These are phyloP conservation scores for Nematostella vectensis DNA, from an alignment of 92 coral and sea anemone genomes.

Conservation along the genomic window DNA sequence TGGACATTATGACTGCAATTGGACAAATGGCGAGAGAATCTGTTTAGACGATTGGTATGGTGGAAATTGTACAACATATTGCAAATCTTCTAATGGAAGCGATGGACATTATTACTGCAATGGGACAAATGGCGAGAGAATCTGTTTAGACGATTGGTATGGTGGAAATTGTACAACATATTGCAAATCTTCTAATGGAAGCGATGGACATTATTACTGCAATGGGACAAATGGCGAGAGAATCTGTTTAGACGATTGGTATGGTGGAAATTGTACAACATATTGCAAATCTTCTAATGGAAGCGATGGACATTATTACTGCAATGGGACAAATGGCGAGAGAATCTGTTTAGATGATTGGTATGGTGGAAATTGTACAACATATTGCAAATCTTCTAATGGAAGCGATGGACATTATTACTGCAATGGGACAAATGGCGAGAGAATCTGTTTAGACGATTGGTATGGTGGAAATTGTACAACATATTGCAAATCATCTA, in stretches of 20 bases:
- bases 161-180: constrained; percentile 30
- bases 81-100: constrained; percentile 38
- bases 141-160: constrained; percentile 47
- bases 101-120: constrained; percentile 20
- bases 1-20: not conserved
- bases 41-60: constrained; percentile 59
- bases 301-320: not conserved
- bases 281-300: constrained; percentile 7
- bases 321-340: not conserved
- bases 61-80: constrained; percentile 27
- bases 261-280: constrained; percentile 17
- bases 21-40: not conserved
- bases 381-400: constrained; percentile 41
- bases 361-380: constrained; percentile 41
- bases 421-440: constrained; percentile 18
- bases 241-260: constrained; percentile 34
- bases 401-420: constrained; percentile 31
- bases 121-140: constrained; percentile 30
- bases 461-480: constrained; percentile 52
- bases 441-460: constrained; percentile 32
- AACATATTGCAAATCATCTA: constrained; percentile 17
- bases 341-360: constrained; percentile 37
- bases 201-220: constrained; percentile 34
- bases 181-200: constrained; percentile 17
- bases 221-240: constrained; percentile 14